Percentiles rank a stretch among this genome's conserved stretches.
These are phyloP conservation scores for Halichoeres trimaculatus DNA, from an alignment of 2,113 vertebrate genomes.

Conservation along the genomic window DNA sequence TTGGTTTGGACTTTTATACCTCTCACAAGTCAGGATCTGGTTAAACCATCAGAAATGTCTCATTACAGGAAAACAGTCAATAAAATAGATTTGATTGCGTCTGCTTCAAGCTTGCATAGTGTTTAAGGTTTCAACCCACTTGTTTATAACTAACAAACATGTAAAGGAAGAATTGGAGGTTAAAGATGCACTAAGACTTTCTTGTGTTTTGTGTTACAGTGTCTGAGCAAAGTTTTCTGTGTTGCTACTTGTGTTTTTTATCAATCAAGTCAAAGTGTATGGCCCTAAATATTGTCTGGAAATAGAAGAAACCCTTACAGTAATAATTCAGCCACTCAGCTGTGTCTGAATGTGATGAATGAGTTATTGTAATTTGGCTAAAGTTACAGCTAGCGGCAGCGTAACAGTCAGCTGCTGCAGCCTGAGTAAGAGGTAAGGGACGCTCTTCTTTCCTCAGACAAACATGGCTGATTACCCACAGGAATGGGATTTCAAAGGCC, in stretches of 20 bases:
- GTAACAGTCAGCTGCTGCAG: constrained; percentile 27
- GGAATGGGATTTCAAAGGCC: constrained; percentile 80
- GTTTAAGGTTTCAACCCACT: background rate
- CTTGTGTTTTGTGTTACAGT: constrained; percentile 2
- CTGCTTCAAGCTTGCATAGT: background rate
- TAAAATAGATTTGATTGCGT: too few relatives aligned
- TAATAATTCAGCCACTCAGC: constrained; percentile 7
- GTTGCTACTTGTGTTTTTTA: background rate
- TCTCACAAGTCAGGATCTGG: too few relatives aligned
- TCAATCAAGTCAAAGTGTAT: background rate
- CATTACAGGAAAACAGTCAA: too few relatives aligned
- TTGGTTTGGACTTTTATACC: too few relatives aligned
- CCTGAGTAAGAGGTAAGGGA: constrained; percentile 36
- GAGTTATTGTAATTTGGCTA: constrained; percentile 21
- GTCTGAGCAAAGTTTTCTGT: constrained; percentile 7
- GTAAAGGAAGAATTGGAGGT: background rate
- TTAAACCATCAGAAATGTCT: too few relatives aligned
- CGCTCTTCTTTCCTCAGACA: constrained; percentile 66
- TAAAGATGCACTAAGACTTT: background rate
- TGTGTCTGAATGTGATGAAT: constrained; percentile 2
- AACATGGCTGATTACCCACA: constrained; percentile 80
- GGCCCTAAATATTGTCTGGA: background rate
- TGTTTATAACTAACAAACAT: background rate
- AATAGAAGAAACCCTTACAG: background rate
- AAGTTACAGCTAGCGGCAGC: constrained; percentile 2